Base-by-base conservation (phyloP, 2,113 vertebrate species). In the Anhinga rufa region DNA sequence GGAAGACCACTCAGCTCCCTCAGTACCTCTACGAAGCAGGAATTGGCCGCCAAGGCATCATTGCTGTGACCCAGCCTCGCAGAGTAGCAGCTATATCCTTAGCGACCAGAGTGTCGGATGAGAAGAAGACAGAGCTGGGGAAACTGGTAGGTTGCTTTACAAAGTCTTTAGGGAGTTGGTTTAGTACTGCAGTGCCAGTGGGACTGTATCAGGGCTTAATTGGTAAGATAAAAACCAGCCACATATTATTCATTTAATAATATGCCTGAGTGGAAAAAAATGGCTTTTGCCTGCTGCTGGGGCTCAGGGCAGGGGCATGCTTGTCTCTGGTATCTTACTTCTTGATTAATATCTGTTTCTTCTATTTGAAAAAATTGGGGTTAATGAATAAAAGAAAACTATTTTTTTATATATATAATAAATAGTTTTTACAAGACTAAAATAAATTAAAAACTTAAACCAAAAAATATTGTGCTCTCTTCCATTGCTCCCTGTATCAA, bases 1-100 rank as follows among this genome's bases (percentile, higher is more conserved):
- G 99, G 55, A 99, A 99, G 97, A 99, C 99, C 38, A 99, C 99
- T 5, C 99, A 99, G 98, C 97, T 99, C 52, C 99, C 99, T 6
- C 99, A 99, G 98, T 99, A 99, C 88, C 98, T 99, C 52, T 99
- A 99, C 1, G 99, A 99, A 94, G 98, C 91, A 2, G 98, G 99
- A 24, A 98, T 99, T 7, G 98, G 99, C 5, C 98, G 98, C 18
- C 98, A 99, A 58, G 99, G 99, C 2, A 2, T 99, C 82, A 97
- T 99, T 2, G 99, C 98, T 4, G 98, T 99, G 96, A 99, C 99
- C 14, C 99, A 99, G 94, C 99, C 99, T 29, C 99, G 99, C 9
- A 97, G 99, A 25, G 99, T 99, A 3, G 99, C 99, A 61, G 99
- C 99, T 7, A 99, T 99, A 92, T 99, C 99, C 15, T 98, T 99